These are phyloP conservation scores for Microctenopoma steveboyesi DNA, from an alignment of 2,797 vertebrate species.

Conservation along the genomic window DNA sequence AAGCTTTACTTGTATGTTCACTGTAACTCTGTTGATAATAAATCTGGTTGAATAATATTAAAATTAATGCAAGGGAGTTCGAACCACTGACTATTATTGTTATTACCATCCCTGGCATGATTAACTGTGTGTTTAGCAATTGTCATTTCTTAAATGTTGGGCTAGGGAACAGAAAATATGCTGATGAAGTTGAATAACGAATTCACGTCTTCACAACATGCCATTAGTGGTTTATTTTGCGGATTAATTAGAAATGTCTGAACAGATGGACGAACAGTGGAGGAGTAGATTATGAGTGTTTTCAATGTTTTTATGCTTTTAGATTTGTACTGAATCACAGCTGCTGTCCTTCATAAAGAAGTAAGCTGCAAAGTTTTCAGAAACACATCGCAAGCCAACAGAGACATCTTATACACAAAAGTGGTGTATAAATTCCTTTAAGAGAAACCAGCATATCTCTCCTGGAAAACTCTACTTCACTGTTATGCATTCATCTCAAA, in stretches of 20 bases:
- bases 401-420: not conserved
- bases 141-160: not conserved
- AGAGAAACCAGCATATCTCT: not conserved
- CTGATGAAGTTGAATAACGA: not conserved
- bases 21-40: not conserved
- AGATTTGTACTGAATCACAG: not conserved
- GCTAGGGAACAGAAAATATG: not conserved
- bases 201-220: not conserved
- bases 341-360: not conserved
- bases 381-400: not conserved
- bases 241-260: slow-evolving; percentile 30
- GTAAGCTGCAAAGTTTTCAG: not conserved
- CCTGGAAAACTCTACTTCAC: not conserved
- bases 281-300: slow-evolving; percentile 30
- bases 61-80: not conserved
- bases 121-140: no score
- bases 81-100: not conserved
- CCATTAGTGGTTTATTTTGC: slow-evolving; percentile 1
- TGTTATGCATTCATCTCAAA: not conserved
- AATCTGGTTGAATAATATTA: no score
- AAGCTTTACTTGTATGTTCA: not conserved
- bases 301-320: not conserved
- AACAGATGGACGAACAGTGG: slow-evolving; percentile 39
- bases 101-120: not conserved
- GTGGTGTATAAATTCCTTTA: not conserved